Base-by-base conservation (phyloP, 2,113 vertebrate species). In the Odocoileus virginianus region DNA sequence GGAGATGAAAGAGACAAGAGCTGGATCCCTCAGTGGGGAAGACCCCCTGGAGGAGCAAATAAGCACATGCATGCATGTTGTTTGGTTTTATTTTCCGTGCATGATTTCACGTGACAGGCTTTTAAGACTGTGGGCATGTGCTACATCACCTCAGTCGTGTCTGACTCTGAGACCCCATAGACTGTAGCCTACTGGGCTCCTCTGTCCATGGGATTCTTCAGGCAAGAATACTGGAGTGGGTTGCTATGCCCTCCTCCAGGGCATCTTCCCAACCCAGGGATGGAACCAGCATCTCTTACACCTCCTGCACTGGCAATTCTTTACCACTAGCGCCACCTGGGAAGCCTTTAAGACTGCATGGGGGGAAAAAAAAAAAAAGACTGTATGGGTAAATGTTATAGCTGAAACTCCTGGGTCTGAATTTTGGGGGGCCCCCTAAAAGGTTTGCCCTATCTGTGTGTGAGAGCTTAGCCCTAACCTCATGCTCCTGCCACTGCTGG, bases 371-470 rank as follows among this genome's bases (percentile, higher is more conserved):
- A 43, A 43, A 43, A 45, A 45, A 45, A 76, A 54, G 76, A 16
- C 15, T 21, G 19, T 4, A 0, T 7, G 0, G 4, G 19, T 5
- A 21, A 21, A 25, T 6, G 4, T 1, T 15, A 11, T 1, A 67
- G 30, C 43, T 12, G 50, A 55, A 47, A 16, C 50, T 16, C n/a
- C 71, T 4, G 36, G 7, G 33, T 25, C 25, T 50, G 87, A 13
- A 30, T 10, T 47, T 28, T 1, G 1, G 23, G 47, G 47, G 4
- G 5, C 21, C 40, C 21, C n/a, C 78, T 6, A 57, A 30, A 79
- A 27, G 52, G 2, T 25, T 17, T 8, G 3, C n/a, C 6, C 28
- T 9, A 0, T 36, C 60, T 57, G 27, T 61, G 30, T 10, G 74
- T 12, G 9, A 21, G 52, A 40, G 43, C 43, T 28, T 11, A 27